Conservation (phyloP, 2,113 vertebrate species). For the Antennarius striatus region DNA sequence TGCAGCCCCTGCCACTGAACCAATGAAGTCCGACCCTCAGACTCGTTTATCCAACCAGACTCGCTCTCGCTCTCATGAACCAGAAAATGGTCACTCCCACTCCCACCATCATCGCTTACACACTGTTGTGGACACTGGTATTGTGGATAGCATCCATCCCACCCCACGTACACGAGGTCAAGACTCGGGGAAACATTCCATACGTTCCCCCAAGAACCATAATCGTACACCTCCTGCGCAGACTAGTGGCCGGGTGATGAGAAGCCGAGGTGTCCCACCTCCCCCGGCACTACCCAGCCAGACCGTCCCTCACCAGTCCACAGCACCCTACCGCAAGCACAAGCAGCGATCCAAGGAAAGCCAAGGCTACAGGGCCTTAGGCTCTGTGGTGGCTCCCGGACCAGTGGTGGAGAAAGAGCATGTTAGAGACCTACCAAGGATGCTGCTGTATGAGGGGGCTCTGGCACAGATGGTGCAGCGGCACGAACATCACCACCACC, state of each 20-base stretch:
- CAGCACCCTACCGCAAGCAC: conserved; percentile 90
- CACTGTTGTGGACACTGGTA: conserved; percentile 69
- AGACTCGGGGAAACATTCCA: conserved; percentile 86
- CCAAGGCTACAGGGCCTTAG: conserved; percentile 84
- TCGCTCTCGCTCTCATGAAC: conserved; percentile 94
- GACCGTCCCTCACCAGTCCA: conserved; percentile 83
- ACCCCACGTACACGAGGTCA: conserved; percentile 81
- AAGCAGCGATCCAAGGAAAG: conserved; percentile 91
- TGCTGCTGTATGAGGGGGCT: conserved; percentile 89
- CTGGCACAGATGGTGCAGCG: conserved; percentile 92
- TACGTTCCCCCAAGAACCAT: conserved; percentile 90
- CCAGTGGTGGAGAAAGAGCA: conserved; percentile 89
- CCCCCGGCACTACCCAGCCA: conserved; percentile 76
- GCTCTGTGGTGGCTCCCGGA: conserved; percentile 76
- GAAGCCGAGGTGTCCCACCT: conserved; percentile 83
- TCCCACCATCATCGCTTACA: conserved; percentile 87
- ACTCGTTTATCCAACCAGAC: conserved; percentile 85
- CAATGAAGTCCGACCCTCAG: conserved; percentile 85
- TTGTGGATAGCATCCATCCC: conserved; percentile 61
- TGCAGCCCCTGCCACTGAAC: conserved; percentile 67
- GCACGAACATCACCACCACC: conserved; percentile 97
- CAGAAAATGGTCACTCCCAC: conserved; percentile 86
- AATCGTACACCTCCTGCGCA: conserved; percentile 80
- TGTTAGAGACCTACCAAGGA: conserved; percentile 85
- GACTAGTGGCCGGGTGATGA: conserved; percentile 80